phyloP scores from a whole-genome alignment of 2,113 vertebrate genomes.

The Theristicus caerulescens region DNA sequence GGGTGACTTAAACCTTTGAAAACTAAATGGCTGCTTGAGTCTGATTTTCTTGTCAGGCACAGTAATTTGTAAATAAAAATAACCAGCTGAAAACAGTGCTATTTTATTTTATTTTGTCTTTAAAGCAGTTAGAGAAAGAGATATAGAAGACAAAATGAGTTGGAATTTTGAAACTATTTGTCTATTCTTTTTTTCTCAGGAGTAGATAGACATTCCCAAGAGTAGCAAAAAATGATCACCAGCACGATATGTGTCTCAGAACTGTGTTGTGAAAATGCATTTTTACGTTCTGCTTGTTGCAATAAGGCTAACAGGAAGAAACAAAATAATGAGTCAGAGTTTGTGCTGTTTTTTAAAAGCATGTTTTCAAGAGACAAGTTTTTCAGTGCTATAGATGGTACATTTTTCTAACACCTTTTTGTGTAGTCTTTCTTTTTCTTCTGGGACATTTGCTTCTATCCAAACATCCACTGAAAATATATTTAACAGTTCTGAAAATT shows the following conservation, averaged over 20 bases:
- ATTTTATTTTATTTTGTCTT: neutral
- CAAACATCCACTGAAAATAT: neutral
- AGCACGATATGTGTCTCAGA: neutral
- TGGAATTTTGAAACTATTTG: neutral
- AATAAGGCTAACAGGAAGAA: neutral
- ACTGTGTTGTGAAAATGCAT: neutral
- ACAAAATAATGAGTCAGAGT: neutral
- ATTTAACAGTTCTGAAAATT: conserved; percentile 22
- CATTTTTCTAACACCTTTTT: neutral
- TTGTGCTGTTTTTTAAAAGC: neutral
- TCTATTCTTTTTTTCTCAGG: neutral
- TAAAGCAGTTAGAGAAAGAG: neutral
- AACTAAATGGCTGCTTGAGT: neutral
- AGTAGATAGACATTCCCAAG: neutral
- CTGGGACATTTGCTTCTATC: neutral
- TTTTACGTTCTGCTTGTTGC: neutral
- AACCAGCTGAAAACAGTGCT: neutral
- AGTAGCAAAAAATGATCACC: neutral
- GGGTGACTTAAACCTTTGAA: neutral
- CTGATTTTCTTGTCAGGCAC: neutral
- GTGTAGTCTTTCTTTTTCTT: neutral
- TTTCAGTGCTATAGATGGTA: neutral
- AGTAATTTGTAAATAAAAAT: neutral
- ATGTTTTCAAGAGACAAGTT: neutral
- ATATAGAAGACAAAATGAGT: neutral